phyloP scores from a whole-genome alignment of 1,140 invertebrate species.

The Archivesica marissinica region DNA sequence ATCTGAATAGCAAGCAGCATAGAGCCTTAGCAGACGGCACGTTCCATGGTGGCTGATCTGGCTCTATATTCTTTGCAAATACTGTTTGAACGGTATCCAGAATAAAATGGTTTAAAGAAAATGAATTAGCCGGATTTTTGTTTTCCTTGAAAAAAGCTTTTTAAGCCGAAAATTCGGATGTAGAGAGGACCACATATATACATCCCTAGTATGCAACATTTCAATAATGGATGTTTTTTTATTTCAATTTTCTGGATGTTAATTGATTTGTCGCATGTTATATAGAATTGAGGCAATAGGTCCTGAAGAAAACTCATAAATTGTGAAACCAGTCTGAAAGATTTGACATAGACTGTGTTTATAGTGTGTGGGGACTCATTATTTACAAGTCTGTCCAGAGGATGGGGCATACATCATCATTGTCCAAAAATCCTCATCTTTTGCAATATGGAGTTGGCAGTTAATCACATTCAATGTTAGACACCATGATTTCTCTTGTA shows the following conservation, averaged over 20 bases:
- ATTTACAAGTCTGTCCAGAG: conserved; percentile 52
- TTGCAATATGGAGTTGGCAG: conserved; percentile 26
- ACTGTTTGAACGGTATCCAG: no score
- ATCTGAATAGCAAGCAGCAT: no score
- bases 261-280: conserved; percentile 47
- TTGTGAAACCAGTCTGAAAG: conserved; percentile 27
- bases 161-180: no score
- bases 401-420: conserved; percentile 50
- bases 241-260: conserved; percentile 32
- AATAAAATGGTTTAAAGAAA: no score
- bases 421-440: conserved; percentile 39
- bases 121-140: no score
- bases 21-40: no score
- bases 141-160: no score
- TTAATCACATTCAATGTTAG: conserved; percentile 41
- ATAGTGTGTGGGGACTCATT: conserved; percentile 51
- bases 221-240: conserved; percentile 12
- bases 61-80: no score
- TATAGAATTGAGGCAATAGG: conserved; percentile 17
- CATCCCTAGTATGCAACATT: no score
- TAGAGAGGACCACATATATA: no score
- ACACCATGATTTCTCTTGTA: conserved; percentile 53
- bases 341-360: conserved; percentile 54
- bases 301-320: conserved; percentile 46
- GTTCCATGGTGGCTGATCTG: no score